Base-by-base conservation (phyloP, 2,888 invertebrate genomes). In the Dascillus cervinus region DNA sequence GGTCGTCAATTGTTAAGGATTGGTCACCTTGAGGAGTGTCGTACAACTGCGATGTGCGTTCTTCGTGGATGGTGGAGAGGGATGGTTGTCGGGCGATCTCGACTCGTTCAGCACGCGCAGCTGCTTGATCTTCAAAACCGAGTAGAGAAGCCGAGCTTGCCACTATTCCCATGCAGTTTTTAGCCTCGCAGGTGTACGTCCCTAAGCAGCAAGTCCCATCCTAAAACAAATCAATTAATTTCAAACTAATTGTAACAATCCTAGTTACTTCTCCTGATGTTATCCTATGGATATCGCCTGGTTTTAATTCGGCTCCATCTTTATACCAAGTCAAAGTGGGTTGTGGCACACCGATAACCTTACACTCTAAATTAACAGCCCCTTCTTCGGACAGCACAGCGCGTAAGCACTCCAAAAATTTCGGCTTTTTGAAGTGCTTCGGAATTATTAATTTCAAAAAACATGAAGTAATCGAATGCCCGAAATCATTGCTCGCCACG, bases 241-340 rank as follows among this genome's bases (percentile, higher is more conserved):
- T n/a, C 3, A 19, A 25, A 14, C 5, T 11, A n/a, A n/a, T n/a
- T n/a, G n/a, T n/a, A 22, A 19, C 2, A 11, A 26, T 25, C 12
- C 1, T 32, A 32, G 32, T 37, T 50, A 64, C 65, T 48, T 88
- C 84, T 0, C 89, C 89, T 0, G 89, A 87, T 49, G 88, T 89
- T 26, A 91, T 90, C 55, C 84, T 74, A 54, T 91, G 90, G 50
- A 91, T 90, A 56, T 91, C 91, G 0, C 91, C 91, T 0, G 91
- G 86, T 56, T 89, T 89, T 1, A 91, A 61, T 56, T 90, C 89
- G 31, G 82, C 77, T 0, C 89, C 90, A 58, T 91, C 91, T 64
- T 91, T 91, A 58, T 86, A 91, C 91, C 91, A 91, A 54, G 87
- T 89, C 0, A 91, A 66, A n/a, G 80, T 70, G 0, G 90, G 90